A percentile compares a stretch with the other conserved stretches of the same genome.
These are phyloP conservation scores for Amphiprion clarkii DNA, from an alignment of 2,797 vertebrate species.

Conservation along the genomic window DNA sequence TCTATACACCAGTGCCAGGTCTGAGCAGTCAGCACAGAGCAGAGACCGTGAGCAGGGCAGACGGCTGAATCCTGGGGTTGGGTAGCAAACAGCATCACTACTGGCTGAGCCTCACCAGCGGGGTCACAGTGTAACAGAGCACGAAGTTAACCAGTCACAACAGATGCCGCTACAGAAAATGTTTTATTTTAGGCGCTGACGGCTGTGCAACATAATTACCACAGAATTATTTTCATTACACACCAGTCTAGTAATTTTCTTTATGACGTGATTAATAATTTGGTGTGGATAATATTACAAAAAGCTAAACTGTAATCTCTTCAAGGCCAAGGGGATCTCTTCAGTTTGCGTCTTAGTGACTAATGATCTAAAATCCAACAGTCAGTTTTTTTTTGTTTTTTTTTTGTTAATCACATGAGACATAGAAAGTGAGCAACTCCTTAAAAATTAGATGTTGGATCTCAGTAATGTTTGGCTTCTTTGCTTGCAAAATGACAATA, in stretches of 20 bases:
- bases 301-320: neutral
- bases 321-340: neutral
- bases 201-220: neutral
- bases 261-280: no score
- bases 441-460: neutral
- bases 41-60: constrained; percentile 69
- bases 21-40: constrained; percentile 51
- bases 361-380: neutral
- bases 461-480: neutral
- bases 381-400: neutral
- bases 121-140: constrained; percentile 52
- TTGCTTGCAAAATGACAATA: neutral
- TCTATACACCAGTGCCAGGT: constrained; percentile 40
- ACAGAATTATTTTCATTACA: neutral
- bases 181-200: constrained; percentile 3
- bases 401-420: neutral
- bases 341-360: neutral
- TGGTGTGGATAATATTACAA: neutral
- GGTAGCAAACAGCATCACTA: constrained; percentile 46
- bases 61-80: constrained; percentile 69
- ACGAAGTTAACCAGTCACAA: constrained; percentile 61
- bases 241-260: neutral
- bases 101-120: constrained; percentile 52
- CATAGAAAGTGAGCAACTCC: neutral
- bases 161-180: constrained; percentile 36